Base-by-base conservation (phyloP, 1,140 invertebrate genomes). In the Drosophila varians region DNA sequence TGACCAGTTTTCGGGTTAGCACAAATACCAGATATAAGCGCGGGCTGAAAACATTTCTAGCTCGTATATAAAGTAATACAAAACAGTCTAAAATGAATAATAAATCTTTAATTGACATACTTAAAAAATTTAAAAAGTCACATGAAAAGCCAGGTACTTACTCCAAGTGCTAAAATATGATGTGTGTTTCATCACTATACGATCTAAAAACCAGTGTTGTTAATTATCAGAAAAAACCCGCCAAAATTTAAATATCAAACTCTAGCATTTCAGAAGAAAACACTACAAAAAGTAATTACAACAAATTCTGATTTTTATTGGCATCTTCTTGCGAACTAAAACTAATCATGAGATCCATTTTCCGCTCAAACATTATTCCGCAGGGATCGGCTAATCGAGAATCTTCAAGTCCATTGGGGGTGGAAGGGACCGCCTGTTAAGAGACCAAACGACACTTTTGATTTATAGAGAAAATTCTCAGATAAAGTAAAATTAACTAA, bases 321-420 rank as follows among this genome's bases (percentile, higher is more conserved):
- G 43, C 57, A 48, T 72, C 31, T 31, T 57, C 28, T 26, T 28
- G 53, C 52, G 19, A 52, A 56, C 36, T 84, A 76, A 52, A 75
- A 48, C 54, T 86, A 86, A 76, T 72, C 79, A 68, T 86, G 80
- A 86, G 75, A 84, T 84, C 79, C 76, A 72, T 78, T 68, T 36
- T 49, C 14, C 14, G 43, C 25, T 53, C 65, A 57, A 71, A 46
- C 14, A 31, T 16, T 26, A 40, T 19, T 60, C 18, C 54, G 25
- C 34, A 16, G 25, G 36, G 25, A 18, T 60, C 38, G 66, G 34
- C 34, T 45, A 46, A 60, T n/a, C 11, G 14, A 61, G 47, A 43
- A 54, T 40, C 55, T 23, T 74, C 57, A 62, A 53, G 79, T 62
- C 70, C 77, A 83, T 25, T 45, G 58, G 56, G 53, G 40, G 14